These are phyloP conservation scores for Amazona vittata DNA, from an alignment of 2,113 vertebrate genomes.

Conservation along the genomic window DNA sequence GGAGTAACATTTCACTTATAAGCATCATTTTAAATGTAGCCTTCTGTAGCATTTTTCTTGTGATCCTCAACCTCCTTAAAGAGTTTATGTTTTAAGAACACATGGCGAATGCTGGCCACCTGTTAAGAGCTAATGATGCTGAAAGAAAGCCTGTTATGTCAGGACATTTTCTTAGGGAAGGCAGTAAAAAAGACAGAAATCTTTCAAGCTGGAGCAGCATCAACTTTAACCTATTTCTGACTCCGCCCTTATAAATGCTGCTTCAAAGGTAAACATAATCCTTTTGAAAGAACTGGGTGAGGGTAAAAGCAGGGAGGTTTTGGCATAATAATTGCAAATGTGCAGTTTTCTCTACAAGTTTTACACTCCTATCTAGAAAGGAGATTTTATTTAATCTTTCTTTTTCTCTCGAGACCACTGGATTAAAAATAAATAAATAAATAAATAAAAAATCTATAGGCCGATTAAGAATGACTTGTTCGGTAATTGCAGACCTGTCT, in stretches of 20 bases:
- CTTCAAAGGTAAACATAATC: constrained; percentile 47
- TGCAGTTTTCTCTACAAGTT: constrained; percentile 5
- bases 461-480: constrained; percentile 68
- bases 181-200: constrained; percentile 43
- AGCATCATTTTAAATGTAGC: constrained; percentile 41
- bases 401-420: constrained; percentile 26
- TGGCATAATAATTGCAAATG: constrained; percentile 51
- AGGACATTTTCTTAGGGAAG: constrained; percentile 38
- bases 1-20: constrained; percentile 40
- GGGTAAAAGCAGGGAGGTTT: neutral
- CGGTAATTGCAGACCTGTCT: constrained; percentile 42
- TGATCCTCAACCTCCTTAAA: constrained; percentile 27
- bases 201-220: constrained; percentile 9
- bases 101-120: neutral
- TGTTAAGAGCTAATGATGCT: constrained; percentile 54
- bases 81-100: constrained; percentile 51
- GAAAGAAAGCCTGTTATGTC: constrained; percentile 33
- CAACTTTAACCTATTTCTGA: neutral
- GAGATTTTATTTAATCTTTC: constrained; percentile 47
- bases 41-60: constrained; percentile 11
- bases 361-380: neutral
- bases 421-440: constrained; percentile 30
- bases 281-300: constrained; percentile 5
- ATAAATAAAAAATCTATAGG: constrained; percentile 28
- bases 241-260: neutral